Evolutionary conservation across 2,888 invertebrate species (phyloP).

Genomic region (Nomada goodeniana): DNA sequence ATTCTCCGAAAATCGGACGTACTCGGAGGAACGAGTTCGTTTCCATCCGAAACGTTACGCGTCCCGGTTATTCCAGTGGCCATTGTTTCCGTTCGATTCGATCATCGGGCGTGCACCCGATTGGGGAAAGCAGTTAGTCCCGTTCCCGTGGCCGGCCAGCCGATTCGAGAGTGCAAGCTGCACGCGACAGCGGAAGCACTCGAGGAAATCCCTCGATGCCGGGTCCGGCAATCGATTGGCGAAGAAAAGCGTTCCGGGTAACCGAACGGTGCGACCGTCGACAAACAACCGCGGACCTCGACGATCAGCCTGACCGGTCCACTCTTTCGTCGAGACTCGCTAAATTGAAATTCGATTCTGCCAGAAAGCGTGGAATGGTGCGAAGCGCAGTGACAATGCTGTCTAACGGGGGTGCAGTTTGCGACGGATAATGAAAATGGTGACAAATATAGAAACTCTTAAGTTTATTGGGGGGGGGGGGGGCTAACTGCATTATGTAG

Average conservation of each 20-base stretch:
- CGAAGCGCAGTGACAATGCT: not conserved
- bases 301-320: slow-evolving; percentile 10
- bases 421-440: too few relatives aligned
- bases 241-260: slow-evolving; percentile 69
- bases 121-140: slow-evolving; percentile 68
- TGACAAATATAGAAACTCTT: too few relatives aligned
- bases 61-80: slow-evolving; percentile 42
- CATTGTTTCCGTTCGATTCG: slow-evolving; percentile 66
- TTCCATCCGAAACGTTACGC: slow-evolving; percentile 15
- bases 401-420: not conserved
- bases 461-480: too few relatives aligned
- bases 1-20: slow-evolving; percentile 22
- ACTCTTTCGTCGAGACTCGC: slow-evolving; percentile 49
- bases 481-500: too few relatives aligned
- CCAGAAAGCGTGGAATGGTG: not conserved
- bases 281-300: slow-evolving; percentile 66
- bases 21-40: slow-evolving; percentile 13
- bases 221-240: slow-evolving; percentile 65
- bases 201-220: slow-evolving; percentile 67
- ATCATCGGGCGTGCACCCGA: slow-evolving; percentile 47
- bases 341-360: slow-evolving; percentile 68
- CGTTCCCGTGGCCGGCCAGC: slow-evolving; percentile 51
- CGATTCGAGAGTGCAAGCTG: slow-evolving; percentile 62
- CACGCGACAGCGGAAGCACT: slow-evolving; percentile 73
- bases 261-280: slow-evolving; percentile 54